A percentile compares a stretch with the other conserved stretches of the same genome.
phyloP scores from a whole-genome alignment of 2,797 vertebrate species.

The Cirrhinus molitorella region DNA sequence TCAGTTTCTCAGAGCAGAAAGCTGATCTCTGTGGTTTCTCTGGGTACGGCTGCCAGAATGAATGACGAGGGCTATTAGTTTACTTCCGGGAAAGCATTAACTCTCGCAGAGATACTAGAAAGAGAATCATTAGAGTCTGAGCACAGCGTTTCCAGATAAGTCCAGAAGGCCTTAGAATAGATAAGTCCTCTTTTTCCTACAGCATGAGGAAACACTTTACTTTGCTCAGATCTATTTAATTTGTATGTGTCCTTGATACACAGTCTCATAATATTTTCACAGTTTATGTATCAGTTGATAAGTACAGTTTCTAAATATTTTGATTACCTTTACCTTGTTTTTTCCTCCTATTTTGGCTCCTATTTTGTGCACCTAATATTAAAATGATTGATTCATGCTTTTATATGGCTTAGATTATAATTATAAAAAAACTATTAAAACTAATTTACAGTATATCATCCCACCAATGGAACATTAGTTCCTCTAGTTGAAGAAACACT shows the following conservation, averaged over 20 bases:
- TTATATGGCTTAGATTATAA: neutral
- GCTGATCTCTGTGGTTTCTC: conserved; percentile 55
- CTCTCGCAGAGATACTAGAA: conserved; percentile 62
- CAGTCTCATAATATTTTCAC: neutral
- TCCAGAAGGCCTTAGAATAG: conserved; percentile 76
- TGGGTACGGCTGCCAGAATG: conserved; percentile 29
- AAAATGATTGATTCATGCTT: neutral
- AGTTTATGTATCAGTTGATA: neutral
- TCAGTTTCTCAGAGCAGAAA: conserved; percentile 51
- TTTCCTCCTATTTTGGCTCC: neutral
- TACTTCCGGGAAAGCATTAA: conserved; percentile 72
- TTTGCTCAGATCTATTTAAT: neutral
- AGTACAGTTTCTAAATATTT: neutral
- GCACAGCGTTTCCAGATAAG: conserved; percentile 76
- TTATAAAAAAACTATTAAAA: too few relatives aligned
- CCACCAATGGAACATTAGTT: neutral
- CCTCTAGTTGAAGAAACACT: neutral
- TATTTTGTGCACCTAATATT: neutral
- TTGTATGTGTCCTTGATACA: neutral
- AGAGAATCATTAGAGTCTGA: conserved; percentile 71
- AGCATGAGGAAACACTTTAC: neutral
- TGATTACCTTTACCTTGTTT: neutral
- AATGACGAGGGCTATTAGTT: conserved; percentile 67
- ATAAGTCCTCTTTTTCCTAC: conserved; percentile 48
- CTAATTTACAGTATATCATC: too few relatives aligned